Percentiles rank a stretch among this genome's conserved stretches.
Conservation (phyloP, 2,888 invertebrate species). For the Ormyrus pomaceus region DNA sequence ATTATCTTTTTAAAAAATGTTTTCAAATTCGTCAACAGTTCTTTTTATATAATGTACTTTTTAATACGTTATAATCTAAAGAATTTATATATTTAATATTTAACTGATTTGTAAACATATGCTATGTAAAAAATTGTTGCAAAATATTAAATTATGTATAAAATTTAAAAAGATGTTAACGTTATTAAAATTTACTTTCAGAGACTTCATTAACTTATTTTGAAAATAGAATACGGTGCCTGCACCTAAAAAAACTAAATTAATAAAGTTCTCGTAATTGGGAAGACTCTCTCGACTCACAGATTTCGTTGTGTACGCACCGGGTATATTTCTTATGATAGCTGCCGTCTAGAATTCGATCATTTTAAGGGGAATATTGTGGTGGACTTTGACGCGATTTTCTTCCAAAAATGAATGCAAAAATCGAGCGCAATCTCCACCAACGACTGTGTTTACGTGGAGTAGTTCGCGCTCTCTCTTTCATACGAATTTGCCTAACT, state of each 20-base stretch:
- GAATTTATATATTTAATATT: not conserved
- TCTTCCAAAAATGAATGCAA: constrained; percentile 84
- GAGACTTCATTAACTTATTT: constrained; percentile 35
- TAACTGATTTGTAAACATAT: constrained; percentile 13
- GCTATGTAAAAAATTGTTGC: constrained; percentile 3
- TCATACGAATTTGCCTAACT: constrained; percentile 88
- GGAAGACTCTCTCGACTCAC: constrained; percentile 47
- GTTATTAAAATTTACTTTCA: constrained; percentile 35
- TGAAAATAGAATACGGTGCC: constrained; percentile 48
- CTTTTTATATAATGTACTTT: too few relatives aligned
- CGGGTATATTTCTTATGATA: constrained; percentile 23
- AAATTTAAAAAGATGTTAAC: constrained; percentile 39
- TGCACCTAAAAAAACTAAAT: constrained; percentile 46
- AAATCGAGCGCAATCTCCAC: constrained; percentile 89
- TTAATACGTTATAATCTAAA: too few relatives aligned
- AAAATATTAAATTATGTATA: constrained; percentile 39
- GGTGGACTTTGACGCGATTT: constrained; percentile 76
- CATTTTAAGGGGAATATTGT: constrained; percentile 36
- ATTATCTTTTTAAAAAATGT: constrained; percentile 7
- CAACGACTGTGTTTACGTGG: constrained; percentile 85
- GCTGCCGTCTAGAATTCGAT: constrained; percentile 8
- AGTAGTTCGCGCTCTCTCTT: constrained; percentile 80
- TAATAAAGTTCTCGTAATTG: constrained; percentile 30
- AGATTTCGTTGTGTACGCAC: constrained; percentile 49
- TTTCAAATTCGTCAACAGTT: not conserved